These are phyloP conservation scores for Volucella bombylans DNA, from an alignment of 2,888 invertebrate genomes.

Conservation along the genomic window DNA sequence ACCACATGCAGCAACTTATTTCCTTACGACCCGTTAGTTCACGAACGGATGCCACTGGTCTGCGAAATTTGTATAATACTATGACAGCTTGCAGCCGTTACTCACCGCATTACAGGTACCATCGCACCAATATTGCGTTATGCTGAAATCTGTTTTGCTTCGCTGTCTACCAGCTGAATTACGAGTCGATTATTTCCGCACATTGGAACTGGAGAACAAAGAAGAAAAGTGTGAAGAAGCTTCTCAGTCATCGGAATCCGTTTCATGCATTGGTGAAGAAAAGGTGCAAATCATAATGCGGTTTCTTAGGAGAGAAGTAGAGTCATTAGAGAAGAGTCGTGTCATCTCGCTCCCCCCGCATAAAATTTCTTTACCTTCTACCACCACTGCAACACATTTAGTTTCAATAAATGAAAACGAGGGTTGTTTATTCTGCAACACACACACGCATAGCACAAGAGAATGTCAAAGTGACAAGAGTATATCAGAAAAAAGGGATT, in stretches of 20 bases:
- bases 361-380: neutral
- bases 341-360: neutral
- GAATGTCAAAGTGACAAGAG: neutral
- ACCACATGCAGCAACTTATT: conserved; percentile 30
- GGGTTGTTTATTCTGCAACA: conserved; percentile 7
- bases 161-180: conserved; percentile 21
- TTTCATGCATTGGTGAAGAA: conserved; percentile 23
- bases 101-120: conserved; percentile 35
- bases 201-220: neutral
- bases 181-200: conserved; percentile 30
- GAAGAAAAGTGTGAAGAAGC: neutral
- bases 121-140: conserved; percentile 26
- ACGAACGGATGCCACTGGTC: neutral
- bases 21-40: conserved; percentile 10
- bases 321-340: conserved; percentile 24
- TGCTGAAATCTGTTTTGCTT: conserved; percentile 46
- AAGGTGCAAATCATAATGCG: conserved; percentile 19
- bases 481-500: neutral
- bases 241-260: neutral
- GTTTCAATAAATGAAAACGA: conserved; percentile 5
- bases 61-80: conserved; percentile 19
- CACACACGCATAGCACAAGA: neutral
- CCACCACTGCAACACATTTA: conserved; percentile 10
- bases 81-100: conserved; percentile 24
- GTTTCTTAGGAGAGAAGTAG: conserved; percentile 41